Base-by-base conservation (phyloP, 1,140 invertebrate species). In the Lethrus apterus region DNA sequence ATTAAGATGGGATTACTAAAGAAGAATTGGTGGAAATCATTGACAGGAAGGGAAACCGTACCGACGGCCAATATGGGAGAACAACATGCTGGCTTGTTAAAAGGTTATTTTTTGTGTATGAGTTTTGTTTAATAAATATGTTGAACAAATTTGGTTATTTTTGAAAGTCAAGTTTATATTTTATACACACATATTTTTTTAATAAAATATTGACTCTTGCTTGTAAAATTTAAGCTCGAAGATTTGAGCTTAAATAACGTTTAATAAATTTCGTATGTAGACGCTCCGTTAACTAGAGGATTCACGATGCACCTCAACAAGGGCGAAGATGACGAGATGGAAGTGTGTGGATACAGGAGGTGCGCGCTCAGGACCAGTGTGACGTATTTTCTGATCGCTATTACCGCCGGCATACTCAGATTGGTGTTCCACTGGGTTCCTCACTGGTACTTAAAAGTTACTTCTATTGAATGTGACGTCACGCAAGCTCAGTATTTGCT, bases 401-500 rank as follows among this genome's bases (percentile, higher is more conserved):
- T 87, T 8, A 85, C 82, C 10, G 68, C 73, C 17, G 91, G 91
- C 10, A 58, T 88, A 4, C 68, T 93, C 5, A 74, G 86, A 23
- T 70, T 95, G 17, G 59, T 93, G 20, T 84, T 91, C 65, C 86
- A 93, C 64, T 95, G 91, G 90, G 81, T 81, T 65, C 88, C 89
- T 0, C 81, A 81, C 46, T 79, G 84, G 69, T 75, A 81, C 58
- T 69, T 95, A 11, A 80, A 84, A 41, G 75, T 79, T 2, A 90
- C 86, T 3, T 81, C 84, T 56, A 66, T 65, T 29, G 71, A 70
- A 47, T 92, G 87, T 59, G 65, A 77, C 18, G 72, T 94, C 19
- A 70, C 72, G 33, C 64, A 75, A 19, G 90, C 92, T 1, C 78
- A 84, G 11, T 81, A 81, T 62, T 73, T 94, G 33, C 68, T 94